A percentile compares a stretch with the other conserved stretches of the same genome.
Evolutionary conservation across 1,140 invertebrate species (phyloP).

Genomic region (Zaprionus ghesquierei): DNA sequence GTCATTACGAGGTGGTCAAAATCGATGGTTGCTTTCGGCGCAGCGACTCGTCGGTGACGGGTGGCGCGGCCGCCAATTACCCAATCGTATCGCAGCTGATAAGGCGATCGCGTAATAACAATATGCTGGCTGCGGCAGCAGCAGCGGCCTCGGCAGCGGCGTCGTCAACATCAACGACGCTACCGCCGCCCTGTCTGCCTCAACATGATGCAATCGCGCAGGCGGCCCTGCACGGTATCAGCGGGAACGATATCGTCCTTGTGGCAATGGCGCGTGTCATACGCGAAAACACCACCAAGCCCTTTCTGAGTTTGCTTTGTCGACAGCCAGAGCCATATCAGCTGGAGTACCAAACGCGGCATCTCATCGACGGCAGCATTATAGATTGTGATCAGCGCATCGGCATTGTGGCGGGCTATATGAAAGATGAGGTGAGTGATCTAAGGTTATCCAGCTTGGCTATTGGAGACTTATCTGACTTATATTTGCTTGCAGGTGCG

Average conservation of each 20-base stretch:
- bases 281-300: conserved; percentile 68
- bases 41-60: conserved; percentile 83
- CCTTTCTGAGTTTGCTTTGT: conserved; percentile 85
- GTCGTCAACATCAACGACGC: conserved; percentile 63
- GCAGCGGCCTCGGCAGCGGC: conserved; percentile 72
- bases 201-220: conserved; percentile 79
- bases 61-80: conserved; percentile 70
- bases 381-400: conserved; percentile 94
- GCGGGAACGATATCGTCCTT: conserved; percentile 86
- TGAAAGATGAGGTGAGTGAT: conserved; percentile 90
- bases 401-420: conserved; percentile 91
- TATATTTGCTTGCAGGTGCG: conserved; percentile 52
- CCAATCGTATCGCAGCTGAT: conserved; percentile 83
- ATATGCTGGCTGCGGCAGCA: conserved; percentile 56
- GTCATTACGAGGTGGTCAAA: conserved; percentile 86
- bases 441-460: background rate
- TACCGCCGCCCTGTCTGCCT: conserved; percentile 60
- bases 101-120: conserved; percentile 82
- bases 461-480: background rate
- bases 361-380: conserved; percentile 92
- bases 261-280: conserved; percentile 87
- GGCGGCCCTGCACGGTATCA: conserved; percentile 81
- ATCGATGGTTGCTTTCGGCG: conserved; percentile 84
- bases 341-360: conserved; percentile 92
- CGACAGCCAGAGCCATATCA: conserved; percentile 88